Base-by-base conservation (phyloP, 2,113 vertebrate genomes). In the Zingel zingel region DNA sequence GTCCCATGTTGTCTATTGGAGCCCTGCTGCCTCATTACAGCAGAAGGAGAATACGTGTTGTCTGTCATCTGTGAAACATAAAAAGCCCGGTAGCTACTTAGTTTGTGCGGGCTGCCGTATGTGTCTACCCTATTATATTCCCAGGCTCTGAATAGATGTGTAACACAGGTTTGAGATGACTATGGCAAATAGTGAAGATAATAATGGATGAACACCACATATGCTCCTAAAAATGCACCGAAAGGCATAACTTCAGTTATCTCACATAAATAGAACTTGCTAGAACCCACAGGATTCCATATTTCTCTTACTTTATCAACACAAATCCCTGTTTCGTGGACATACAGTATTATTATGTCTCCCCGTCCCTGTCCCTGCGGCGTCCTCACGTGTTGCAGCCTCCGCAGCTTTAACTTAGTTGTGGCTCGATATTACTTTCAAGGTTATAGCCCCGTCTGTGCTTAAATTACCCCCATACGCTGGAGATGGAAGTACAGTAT, bases 11-110 rank as follows among this genome's bases (percentile, higher is more conserved):
- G 78, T 88, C 70, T 75, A 11, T 79, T 77, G 48, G 27, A 74
- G 75, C 63, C 82, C 47, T 47, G 83, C 79, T 56, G 73, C 82
- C 89, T 90, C 87, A 90, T 90, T 88, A 91, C 79, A 57, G 76
- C 53, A 69, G 62, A 53, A 57, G 45, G 65, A 82, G 79, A 83
- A 59, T 82, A 47, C 16, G 59, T 87, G 81, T 77, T 79, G 80
- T 81, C 74, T 85, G 75, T 86, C 85, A 82, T 83, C 76, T 76
- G 76, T 65, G 81, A 78, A 83, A 89, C 70, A 84, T 75, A 80
- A 77, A 89, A 88, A 82, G 14, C 77, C 83, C 86, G 10, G 25
- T 56, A 75, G 84, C 76, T 75, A 25, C 76, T 90, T 86, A 76
- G 81, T 77, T 84, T 76, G 77, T 84, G 74, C 21, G 21, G 48